Conservation (phyloP, 37 sponge, comb jelly and placozoan species). For the Lycopodina hypogea region DNA sequence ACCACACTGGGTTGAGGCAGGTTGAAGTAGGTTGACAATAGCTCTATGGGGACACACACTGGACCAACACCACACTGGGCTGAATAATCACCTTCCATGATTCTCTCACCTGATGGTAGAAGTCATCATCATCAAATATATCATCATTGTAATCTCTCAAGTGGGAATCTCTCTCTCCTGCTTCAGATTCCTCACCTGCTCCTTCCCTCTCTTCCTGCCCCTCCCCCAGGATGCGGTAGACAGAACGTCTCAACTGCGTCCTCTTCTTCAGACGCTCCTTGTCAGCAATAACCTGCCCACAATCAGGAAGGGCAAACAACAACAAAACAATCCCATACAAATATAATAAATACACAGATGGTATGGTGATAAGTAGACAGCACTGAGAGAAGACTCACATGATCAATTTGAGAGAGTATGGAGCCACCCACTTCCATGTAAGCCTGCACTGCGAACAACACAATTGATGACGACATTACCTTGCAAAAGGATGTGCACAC, state of each 20-base stretch:
- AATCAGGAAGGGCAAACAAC: not conserved
- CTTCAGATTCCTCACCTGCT: not conserved
- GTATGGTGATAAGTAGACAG: not conserved
- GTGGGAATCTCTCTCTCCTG: conserved; percentile 45
- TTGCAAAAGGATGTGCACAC: too few relatives aligned
- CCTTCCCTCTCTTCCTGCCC: conserved; percentile 5
- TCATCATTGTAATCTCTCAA: conserved; percentile 71
- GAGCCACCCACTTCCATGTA: conserved; percentile 64
- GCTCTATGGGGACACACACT: too few relatives aligned
- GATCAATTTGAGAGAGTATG: conserved; percentile 54
- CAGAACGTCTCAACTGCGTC: conserved; percentile 74
- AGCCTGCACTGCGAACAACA: conserved; percentile 23
- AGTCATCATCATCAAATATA: conserved; percentile 94
- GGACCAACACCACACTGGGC: too few relatives aligned
- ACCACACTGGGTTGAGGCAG: too few relatives aligned
- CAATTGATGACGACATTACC: too few relatives aligned
- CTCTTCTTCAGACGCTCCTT: conserved; percentile 54
- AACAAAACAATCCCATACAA: not conserved
- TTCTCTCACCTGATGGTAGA: conserved; percentile 87
- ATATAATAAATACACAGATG: not conserved
- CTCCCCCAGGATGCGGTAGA: conserved; percentile 54
- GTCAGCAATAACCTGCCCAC: conserved; percentile 58
- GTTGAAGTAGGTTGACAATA: too few relatives aligned
- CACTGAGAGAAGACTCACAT: conserved; percentile 31
- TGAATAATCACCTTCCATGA: not conserved